These are phyloP conservation scores for Acleris sparsana DNA, from an alignment of 2,888 invertebrate genomes.

Conservation along the genomic window DNA sequence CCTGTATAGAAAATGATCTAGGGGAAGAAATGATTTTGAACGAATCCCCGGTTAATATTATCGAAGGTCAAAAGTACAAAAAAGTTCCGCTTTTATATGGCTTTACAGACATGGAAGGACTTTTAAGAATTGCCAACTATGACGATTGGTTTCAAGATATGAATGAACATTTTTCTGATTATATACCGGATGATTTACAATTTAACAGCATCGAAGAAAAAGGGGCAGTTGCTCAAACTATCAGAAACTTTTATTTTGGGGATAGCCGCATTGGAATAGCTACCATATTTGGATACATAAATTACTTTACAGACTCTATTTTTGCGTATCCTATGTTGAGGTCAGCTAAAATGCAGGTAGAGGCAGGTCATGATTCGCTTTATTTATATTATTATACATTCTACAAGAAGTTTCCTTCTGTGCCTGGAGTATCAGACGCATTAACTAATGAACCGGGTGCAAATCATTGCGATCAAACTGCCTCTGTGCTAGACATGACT, in stretches of 20 bases:
- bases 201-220: slow-evolving; percentile 22
- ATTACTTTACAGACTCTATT: not conserved
- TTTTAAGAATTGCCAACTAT: slow-evolving; percentile 18
- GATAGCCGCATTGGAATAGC: not conserved
- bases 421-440: not conserved
- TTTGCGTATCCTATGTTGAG: slow-evolving; percentile 2
- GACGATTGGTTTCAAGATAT: slow-evolving; percentile 32
- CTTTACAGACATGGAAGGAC: slow-evolving; percentile 33
- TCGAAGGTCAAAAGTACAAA: slow-evolving; percentile 25
- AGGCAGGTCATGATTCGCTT: not conserved
- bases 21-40: not conserved
- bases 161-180: slow-evolving; percentile 36
- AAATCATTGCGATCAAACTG: slow-evolving; percentile 48
- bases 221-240: not conserved
- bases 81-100: slow-evolving; percentile 33
- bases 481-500: slow-evolving; percentile 46
- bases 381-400: slow-evolving; percentile 12
- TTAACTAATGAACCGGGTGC: slow-evolving; percentile 47
- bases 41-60: slow-evolving; percentile 26
- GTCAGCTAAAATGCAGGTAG: slow-evolving; percentile 1
- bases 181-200: slow-evolving; percentile 34
- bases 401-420: not conserved
- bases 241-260: slow-evolving; percentile 13
- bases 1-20: slow-evolving; percentile 3
- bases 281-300: slow-evolving; percentile 2